Percentiles rank a stretch among this genome's conserved stretches.
These are phyloP conservation scores for Halcyon smyrnensis DNA, from an alignment of 2,797 vertebrate genomes.

Conservation along the genomic window DNA sequence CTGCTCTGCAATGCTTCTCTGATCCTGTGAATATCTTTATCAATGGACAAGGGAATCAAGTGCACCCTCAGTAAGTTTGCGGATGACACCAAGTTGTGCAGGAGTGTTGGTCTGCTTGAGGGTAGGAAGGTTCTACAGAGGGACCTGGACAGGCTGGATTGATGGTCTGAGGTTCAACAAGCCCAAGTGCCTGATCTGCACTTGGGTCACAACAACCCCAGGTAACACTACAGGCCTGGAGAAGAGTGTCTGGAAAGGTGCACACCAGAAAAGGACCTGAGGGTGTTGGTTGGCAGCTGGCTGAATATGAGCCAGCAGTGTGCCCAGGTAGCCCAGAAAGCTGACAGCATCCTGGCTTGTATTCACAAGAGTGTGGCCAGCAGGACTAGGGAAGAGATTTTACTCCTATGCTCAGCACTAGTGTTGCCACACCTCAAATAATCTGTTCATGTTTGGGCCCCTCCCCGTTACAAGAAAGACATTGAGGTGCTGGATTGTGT, in stretches of 20 bases:
- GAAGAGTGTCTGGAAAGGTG: background rate
- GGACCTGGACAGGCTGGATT: background rate
- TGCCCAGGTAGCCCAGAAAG: no score
- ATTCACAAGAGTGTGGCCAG: no score
- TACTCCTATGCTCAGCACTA: fast-evolving
- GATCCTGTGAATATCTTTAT: background rate
- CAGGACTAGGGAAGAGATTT: background rate
- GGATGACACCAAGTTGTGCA: fast-evolving
- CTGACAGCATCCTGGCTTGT: background rate
- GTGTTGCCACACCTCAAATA: fast-evolving
- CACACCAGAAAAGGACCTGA: background rate
- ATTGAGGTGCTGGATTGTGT: background rate
- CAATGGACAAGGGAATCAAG: background rate
- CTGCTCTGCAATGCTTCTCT: background rate
- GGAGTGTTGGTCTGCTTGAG: background rate
- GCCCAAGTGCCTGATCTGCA: fast-evolving
- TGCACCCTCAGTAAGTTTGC: background rate
- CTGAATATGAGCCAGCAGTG: background rate
- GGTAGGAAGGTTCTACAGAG: background rate
- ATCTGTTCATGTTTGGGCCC: background rate
- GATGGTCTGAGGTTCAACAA: fast-evolving
- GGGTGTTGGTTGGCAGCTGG: fast-evolving
- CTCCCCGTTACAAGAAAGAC: background rate
- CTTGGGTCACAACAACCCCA: background rate
- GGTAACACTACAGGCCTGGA: fast-evolving